Evolutionary conservation across 2,113 vertebrate species (phyloP).

Genomic region (Hymenochirus boettgeri): DNA sequence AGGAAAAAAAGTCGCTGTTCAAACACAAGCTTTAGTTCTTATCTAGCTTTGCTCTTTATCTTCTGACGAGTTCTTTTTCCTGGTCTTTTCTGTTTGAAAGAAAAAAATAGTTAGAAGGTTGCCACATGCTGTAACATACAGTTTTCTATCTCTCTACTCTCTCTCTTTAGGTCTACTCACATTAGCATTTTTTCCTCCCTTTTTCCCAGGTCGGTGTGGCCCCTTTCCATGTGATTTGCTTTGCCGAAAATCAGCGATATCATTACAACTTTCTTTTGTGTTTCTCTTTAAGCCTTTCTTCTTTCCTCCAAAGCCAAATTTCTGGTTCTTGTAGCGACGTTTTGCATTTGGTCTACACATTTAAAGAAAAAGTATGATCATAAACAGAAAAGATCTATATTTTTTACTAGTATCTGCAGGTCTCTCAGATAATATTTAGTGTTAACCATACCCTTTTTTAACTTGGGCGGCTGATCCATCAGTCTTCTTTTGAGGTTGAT

Average conservation of each 20-base stretch:
- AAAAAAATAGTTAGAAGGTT: not conserved
- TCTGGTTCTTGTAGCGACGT: constrained; percentile 88
- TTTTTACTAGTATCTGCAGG: too few species aligned
- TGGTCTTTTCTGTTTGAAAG: constrained; percentile 79
- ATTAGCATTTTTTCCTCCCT: constrained; percentile 57
- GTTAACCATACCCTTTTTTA: constrained; percentile 58
- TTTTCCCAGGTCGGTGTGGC: constrained; percentile 58
- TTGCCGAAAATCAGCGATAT: constrained; percentile 79
- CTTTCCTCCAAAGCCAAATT: constrained; percentile 93
- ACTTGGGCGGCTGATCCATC: constrained; percentile 39
- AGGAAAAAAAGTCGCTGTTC: not conserved
- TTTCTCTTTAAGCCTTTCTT: constrained; percentile 95
- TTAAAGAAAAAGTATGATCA: not conserved
- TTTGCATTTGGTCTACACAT: constrained; percentile 76
- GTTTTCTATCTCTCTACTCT: not conserved
- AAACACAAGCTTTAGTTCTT: constrained; percentile 2
- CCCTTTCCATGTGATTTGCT: constrained; percentile 76
- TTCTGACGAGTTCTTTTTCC: constrained; percentile 84
- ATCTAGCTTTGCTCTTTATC: constrained; percentile 73
- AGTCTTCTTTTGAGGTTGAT: constrained; percentile 49
- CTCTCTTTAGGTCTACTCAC: constrained; percentile 53
- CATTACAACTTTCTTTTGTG: constrained; percentile 86
- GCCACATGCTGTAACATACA: not conserved
- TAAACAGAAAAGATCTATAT: not conserved
- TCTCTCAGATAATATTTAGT: too few species aligned